phyloP scores from a whole-genome alignment of 2,888 invertebrate species.

The Sesamia inferens region DNA sequence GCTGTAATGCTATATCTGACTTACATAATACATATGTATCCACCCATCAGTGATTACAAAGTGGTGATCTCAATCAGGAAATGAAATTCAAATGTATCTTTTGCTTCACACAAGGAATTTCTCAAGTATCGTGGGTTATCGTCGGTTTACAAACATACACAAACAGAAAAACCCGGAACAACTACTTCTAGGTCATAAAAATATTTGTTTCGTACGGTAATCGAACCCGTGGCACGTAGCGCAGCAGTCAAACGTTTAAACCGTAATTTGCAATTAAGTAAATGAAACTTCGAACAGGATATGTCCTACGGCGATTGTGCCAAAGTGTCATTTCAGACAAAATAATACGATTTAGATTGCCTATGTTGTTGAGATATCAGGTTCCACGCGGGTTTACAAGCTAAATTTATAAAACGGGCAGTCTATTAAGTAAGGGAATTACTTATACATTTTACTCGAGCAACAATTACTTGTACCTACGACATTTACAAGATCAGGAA shows the following conservation, averaged over 20 bases:
- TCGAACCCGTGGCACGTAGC: no score
- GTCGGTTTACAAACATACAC: no score
- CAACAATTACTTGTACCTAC: conserved; percentile 20
- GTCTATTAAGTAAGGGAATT: conserved; percentile 22
- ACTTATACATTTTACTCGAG: conserved; percentile 31
- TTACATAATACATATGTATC: background rate
- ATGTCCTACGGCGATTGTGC: conserved; percentile 17
- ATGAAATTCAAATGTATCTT: conserved; percentile 36
- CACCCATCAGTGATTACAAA: conserved; percentile 16
- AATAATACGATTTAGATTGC: conserved; percentile 38
- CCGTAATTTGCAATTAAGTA: conserved; percentile 41
- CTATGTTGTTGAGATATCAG: conserved; percentile 18
- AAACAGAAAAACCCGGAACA: no score
- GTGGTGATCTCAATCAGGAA: conserved; percentile 38
- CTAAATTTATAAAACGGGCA: conserved; percentile 28
- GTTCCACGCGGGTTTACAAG: conserved; percentile 22
- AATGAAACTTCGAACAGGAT: conserved; percentile 37
- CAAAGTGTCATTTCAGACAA: conserved; percentile 20
- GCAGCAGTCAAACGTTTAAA: no score
- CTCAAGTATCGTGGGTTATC: no score
- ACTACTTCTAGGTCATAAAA: no score
- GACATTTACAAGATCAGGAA: conserved; percentile 55
- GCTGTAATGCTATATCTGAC: no score
- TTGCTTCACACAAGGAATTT: no score
- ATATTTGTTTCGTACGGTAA: no score